phyloP scores from a whole-genome alignment of 2,113 vertebrate genomes.

The Corvus cornix region DNA sequence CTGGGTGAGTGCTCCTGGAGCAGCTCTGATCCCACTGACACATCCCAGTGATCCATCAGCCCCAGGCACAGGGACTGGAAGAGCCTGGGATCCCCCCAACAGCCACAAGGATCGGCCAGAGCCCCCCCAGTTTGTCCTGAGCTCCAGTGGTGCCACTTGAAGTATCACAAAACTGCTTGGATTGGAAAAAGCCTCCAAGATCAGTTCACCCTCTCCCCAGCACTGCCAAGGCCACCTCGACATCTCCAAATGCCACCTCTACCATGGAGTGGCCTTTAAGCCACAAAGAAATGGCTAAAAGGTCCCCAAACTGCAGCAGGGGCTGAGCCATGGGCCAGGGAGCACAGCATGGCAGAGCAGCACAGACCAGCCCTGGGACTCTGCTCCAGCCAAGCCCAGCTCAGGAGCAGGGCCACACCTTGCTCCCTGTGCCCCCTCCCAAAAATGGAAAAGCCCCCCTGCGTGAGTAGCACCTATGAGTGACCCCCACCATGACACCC shows the following conservation, averaged over 20 bases:
- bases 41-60: rapidly evolving
- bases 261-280: neutral
- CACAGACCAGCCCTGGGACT: neutral
- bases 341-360: neutral
- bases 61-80: neutral
- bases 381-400: neutral
- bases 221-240: neutral
- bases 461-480: neutral
- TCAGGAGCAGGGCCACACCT: neutral
- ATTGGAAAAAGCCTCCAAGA: neutral
- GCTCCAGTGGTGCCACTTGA: neutral
- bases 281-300: neutral
- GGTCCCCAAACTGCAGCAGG: neutral
- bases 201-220: neutral
- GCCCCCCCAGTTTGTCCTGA: rapidly evolving
- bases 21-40: rapidly evolving
- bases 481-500: rapidly evolving
- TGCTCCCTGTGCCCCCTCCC: too few relatives aligned
- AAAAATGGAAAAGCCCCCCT: rapidly evolving
- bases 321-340: neutral
- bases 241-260: neutral
- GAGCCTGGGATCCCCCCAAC: rapidly evolving
- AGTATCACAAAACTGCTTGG: rapidly evolving
- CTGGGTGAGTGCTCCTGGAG: rapidly evolving
- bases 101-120: rapidly evolving